Evolutionary conservation across 2,797 vertebrate species (phyloP).

Genomic region (Manis javanica): DNA sequence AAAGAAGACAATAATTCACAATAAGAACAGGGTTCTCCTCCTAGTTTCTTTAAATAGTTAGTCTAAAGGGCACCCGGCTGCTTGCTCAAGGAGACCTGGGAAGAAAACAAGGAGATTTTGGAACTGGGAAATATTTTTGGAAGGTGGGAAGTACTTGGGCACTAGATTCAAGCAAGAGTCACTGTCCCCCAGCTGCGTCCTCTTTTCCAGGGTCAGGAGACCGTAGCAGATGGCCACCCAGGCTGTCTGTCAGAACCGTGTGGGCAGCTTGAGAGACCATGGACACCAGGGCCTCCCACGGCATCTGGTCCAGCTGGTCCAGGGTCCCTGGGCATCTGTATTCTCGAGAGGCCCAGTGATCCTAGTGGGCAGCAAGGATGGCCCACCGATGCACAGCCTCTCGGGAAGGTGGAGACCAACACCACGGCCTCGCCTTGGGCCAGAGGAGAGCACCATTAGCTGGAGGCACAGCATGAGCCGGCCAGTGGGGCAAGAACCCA

Average conservation of each 20-base stretch:
- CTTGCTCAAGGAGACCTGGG: not conserved
- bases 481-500: not conserved
- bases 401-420: not conserved
- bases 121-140: not conserved
- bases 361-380: not conserved
- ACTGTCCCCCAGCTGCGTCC: not conserved
- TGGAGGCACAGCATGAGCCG: not conserved
- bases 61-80: not conserved
- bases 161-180: not conserved
- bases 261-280: not conserved
- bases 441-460: not conserved
- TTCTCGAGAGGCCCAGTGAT: not conserved
- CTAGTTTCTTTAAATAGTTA: not conserved
- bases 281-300: no score
- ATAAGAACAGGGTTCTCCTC: constrained; percentile 86
- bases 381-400: not conserved
- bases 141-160: not conserved
- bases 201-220: not conserved
- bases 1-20: constrained; percentile 86
- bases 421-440: not conserved
- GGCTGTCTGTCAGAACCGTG: not conserved
- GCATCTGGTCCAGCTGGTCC: not conserved
- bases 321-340: not conserved
- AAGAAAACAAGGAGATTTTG: not conserved
- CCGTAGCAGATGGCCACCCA: not conserved